These are phyloP conservation scores for Diadophis punctatus DNA, from an alignment of 2,113 vertebrate genomes.

Conservation along the genomic window DNA sequence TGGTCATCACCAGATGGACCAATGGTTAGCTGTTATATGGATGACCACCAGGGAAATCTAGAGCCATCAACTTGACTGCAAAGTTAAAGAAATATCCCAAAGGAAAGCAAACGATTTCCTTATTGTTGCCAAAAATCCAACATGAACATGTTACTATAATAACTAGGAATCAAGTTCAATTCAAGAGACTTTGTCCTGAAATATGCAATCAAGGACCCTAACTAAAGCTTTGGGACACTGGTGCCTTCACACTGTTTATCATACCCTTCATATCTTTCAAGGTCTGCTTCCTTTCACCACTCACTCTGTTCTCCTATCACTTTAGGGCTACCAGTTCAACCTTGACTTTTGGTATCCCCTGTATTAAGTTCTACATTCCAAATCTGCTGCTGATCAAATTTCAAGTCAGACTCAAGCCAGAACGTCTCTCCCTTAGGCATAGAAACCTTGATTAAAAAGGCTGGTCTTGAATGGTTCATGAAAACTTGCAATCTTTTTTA, in stretches of 20 bases:
- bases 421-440: conserved; percentile 44
- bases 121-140: not conserved
- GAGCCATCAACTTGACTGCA: not conserved
- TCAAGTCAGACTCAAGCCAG: conserved; percentile 24
- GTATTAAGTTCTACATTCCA: conserved; percentile 14
- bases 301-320: not conserved
- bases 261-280: not conserved
- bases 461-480: conserved; percentile 34
- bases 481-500: conserved; percentile 49
- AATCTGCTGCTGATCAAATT: conserved; percentile 10
- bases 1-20: not conserved
- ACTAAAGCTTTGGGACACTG: not conserved
- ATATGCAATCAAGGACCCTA: not conserved
- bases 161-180: not conserved
- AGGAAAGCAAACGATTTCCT: not conserved
- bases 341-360: not conserved
- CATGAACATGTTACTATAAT: not conserved
- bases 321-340: not conserved
- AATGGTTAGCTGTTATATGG: not conserved
- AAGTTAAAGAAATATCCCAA: not conserved
- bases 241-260: not conserved
- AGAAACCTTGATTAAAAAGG: conserved; percentile 57
- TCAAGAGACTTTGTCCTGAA: not conserved
- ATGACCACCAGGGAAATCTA: not conserved
- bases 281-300: not conserved